phyloP scores from a whole-genome alignment of 2,888 invertebrate genomes.

The Crossocerus cetratus region DNA sequence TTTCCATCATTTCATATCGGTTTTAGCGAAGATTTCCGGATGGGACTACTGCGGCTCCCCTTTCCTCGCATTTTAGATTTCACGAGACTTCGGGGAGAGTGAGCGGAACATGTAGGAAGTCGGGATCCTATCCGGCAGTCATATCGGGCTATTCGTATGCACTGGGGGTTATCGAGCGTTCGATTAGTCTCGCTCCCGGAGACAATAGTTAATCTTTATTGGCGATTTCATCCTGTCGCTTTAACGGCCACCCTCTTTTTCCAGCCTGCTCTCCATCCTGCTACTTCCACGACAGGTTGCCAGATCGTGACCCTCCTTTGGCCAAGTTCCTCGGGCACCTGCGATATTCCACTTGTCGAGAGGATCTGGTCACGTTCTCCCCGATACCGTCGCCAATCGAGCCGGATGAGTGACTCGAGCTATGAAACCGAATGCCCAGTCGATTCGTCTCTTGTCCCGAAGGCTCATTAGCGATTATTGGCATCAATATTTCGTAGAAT shows the following conservation, averaged over 20 bases:
- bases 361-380: too few relatives aligned
- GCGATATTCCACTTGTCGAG: too few relatives aligned
- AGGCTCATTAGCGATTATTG: background rate
- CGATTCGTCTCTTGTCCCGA: background rate
- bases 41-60: background rate
- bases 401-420: too few relatives aligned
- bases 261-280: too few relatives aligned
- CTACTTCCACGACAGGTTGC: background rate
- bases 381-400: too few relatives aligned
- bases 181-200: conserved; percentile 31
- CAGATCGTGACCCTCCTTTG: background rate
- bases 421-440: background rate
- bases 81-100: conserved; percentile 26
- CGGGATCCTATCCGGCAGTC: conserved; percentile 43
- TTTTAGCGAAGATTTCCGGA: too few relatives aligned
- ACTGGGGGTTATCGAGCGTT: conserved; percentile 41
- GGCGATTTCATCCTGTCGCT: conserved; percentile 20
- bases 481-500: background rate
- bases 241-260: conserved; percentile 1
- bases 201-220: conserved; percentile 45
- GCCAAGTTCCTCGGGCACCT: too few relatives aligned
- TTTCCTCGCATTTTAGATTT: conserved; percentile 36
- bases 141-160: conserved; percentile 56
- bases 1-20: conserved; percentile 38
- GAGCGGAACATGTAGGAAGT: conserved; percentile 38